Conservation (phyloP, 2,113 vertebrate species). For the Dermatemys mawii region DNA sequence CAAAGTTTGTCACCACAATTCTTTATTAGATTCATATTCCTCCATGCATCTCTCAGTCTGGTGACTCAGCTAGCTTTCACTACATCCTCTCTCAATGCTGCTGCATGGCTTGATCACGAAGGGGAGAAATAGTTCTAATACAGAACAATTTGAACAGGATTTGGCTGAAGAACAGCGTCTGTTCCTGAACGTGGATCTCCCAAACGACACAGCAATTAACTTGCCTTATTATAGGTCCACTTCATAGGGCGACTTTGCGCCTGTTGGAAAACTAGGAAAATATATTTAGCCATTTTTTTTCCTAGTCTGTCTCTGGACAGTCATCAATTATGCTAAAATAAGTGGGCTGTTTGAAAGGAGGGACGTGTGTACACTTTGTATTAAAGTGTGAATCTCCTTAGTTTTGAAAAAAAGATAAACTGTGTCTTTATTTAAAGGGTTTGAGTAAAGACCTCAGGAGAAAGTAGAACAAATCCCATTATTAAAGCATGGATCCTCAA, state of each 20-base stretch:
- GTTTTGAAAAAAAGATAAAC: not conserved
- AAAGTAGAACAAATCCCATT: not conserved
- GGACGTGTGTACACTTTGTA: not conserved
- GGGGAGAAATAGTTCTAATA: not conserved
- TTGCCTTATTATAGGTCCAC: not conserved
- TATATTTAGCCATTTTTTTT: not conserved
- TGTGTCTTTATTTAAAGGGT: not conserved
- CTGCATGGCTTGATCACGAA: not conserved
- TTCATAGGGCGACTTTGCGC: not conserved
- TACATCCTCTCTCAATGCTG: not conserved
- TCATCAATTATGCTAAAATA: not conserved
- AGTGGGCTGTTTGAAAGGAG: not conserved
- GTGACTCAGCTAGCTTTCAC: not conserved
- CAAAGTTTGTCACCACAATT: not conserved
- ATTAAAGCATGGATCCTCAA: not conserved
- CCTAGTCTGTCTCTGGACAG: not conserved
- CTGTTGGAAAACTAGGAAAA: not conserved
- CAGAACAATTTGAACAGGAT: not conserved
- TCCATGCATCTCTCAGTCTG: rapidly evolving
- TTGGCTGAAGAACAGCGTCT: not conserved
- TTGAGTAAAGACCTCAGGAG: not conserved
- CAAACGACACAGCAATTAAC: not conserved
- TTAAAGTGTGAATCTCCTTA: not conserved
- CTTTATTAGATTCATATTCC: not conserved
- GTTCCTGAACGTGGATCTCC: not conserved